These are phyloP conservation scores for Altica lythri DNA, from an alignment of 2,888 invertebrate genomes.

Conservation along the genomic window DNA sequence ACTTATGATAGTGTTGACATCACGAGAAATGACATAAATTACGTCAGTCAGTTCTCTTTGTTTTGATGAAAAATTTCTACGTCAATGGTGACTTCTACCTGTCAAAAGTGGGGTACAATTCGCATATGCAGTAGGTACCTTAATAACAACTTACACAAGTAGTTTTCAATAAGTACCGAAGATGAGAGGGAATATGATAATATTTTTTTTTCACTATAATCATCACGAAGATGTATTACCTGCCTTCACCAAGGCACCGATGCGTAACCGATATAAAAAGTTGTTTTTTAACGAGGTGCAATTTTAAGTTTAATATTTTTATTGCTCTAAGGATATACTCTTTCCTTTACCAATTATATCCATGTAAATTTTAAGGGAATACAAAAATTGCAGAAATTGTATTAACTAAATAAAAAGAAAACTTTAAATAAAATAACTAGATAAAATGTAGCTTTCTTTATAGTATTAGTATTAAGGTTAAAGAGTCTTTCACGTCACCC, in stretches of 20 bases:
- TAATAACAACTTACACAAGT: slow-evolving; percentile 25
- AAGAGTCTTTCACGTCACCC: too few species aligned
- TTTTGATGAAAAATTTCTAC: too few species aligned
- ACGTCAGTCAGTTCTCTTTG: too few species aligned
- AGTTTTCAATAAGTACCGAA: slow-evolving; percentile 29
- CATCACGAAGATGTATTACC: slow-evolving; percentile 18
- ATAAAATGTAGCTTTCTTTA: too few species aligned
- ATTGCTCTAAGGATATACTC: background rate
- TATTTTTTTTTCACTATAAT: slow-evolving; percentile 25
- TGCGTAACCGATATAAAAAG: slow-evolving; percentile 13
- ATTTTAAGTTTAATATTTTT: background rate
- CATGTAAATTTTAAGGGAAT: too few species aligned
- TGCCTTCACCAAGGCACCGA: slow-evolving; percentile 2
- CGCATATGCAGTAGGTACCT: slow-evolving; percentile 21
- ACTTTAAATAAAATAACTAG: too few species aligned
- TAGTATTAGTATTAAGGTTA: too few species aligned
- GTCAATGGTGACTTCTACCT: slow-evolving; percentile 10
- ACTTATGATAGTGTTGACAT: too few species aligned
- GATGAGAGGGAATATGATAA: slow-evolving; percentile 19
- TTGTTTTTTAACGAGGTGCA: slow-evolving; percentile 15
- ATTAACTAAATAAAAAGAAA: too few species aligned
- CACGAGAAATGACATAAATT: too few species aligned
- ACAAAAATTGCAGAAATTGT: too few species aligned
- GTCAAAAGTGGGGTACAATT: slow-evolving; percentile 28
- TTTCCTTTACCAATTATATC: too few species aligned